Conservation (phyloP, 2,888 invertebrate genomes). For the Cataglyphis cursor region DNA sequence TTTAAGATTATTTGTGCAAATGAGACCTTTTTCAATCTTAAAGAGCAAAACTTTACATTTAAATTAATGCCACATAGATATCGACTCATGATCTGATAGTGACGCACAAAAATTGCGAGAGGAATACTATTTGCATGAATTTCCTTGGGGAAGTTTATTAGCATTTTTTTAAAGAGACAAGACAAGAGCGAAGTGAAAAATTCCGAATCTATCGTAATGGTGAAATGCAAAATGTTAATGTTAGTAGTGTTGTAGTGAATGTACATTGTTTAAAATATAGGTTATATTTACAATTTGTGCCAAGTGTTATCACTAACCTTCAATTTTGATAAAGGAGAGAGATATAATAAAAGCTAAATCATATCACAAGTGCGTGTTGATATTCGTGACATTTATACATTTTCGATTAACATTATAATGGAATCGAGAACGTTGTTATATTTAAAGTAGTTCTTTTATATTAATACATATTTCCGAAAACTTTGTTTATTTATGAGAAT, state of each 20-base stretch:
- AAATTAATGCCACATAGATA: not conserved
- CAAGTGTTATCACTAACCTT: conserved; percentile 3
- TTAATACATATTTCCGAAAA: not conserved
- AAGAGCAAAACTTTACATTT: not conserved
- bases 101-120: not conserved
- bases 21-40: not conserved
- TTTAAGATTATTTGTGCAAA: not conserved
- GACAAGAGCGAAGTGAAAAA: not conserved
- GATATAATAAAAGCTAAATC: not conserved
- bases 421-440: not conserved
- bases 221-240: not conserved
- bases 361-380: not conserved
- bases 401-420: not conserved
- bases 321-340: not conserved
- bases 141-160: not conserved
- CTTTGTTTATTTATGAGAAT: not conserved
- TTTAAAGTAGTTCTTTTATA: not conserved
- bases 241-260: not conserved
- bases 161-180: not conserved
- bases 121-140: not conserved
- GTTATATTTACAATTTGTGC: not conserved
- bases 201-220: not conserved
- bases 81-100: not conserved
- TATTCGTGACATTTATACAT: not conserved
- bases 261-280: not conserved